Conservation (phyloP, 2,113 vertebrate species). For the Antechinus flavipes region DNA sequence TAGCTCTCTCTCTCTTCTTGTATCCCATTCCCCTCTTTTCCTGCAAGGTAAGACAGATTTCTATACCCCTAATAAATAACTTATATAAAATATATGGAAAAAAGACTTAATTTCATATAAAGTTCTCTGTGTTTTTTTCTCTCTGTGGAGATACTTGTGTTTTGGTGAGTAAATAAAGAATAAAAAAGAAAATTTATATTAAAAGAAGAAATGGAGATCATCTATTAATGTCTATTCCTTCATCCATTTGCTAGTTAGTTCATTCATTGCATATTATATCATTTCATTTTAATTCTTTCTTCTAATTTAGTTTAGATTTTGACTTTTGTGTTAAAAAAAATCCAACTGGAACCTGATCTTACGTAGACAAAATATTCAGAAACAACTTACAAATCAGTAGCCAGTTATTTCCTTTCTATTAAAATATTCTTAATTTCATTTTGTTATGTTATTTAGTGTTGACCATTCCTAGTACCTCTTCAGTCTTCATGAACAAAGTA, state of each 20-base stretch:
- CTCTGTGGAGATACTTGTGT: not conserved
- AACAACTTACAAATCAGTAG: not conserved
- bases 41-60: too few relatives aligned
- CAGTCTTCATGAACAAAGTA: not conserved
- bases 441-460: not conserved
- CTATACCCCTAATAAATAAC: too few relatives aligned
- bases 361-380: not conserved
- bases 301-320: not conserved
- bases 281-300: not conserved
- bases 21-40: too few relatives aligned
- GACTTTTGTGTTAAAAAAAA: not conserved
- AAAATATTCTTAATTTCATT: not conserved
- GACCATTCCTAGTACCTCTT: not conserved
- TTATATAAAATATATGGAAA: not conserved
- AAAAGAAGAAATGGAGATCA: not conserved
- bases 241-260: not conserved
- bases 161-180: not conserved
- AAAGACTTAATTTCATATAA: not conserved
- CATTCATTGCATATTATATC: not conserved
- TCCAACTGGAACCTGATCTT: not conserved
- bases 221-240: not conserved
- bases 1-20: too few relatives aligned
- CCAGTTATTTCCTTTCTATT: not conserved
- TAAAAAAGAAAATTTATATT: not conserved
- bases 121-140: not conserved